Percentiles rank a stretch among this genome's conserved stretches.
These are phyloP conservation scores for Dipodomys stephensi DNA, from an alignment of 2,113 vertebrate species.

Conservation along the genomic window DNA sequence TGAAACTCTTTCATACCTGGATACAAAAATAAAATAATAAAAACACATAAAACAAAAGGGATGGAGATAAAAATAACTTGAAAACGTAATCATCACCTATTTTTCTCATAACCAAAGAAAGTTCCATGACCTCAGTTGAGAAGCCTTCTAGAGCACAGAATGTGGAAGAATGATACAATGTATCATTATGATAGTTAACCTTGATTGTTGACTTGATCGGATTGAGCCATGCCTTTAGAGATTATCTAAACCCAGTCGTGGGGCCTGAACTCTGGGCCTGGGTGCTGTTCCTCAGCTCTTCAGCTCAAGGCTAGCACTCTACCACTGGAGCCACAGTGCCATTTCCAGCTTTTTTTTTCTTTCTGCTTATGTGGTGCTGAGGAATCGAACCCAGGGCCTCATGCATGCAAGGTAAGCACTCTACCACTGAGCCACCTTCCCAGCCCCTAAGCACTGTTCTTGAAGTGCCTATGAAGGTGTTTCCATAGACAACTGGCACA, in stretches of 20 bases:
- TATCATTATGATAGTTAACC: neutral
- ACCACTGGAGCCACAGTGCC: too few species aligned
- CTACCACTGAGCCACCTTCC: too few species aligned
- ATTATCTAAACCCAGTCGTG: neutral
- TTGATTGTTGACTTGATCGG: neutral
- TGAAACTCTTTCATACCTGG: too few species aligned
- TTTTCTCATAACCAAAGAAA: conserved; percentile 17
- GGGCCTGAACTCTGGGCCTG: too few species aligned
- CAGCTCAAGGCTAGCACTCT: too few species aligned
- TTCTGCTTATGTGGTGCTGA: too few species aligned
- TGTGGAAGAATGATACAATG: neutral
- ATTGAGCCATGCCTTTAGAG: neutral
- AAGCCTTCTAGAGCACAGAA: neutral
- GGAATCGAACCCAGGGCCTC: too few species aligned
- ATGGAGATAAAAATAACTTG: neutral
- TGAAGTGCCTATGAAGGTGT: neutral
- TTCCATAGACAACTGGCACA: neutral
- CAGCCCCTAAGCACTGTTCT: neutral
- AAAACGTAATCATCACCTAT: neutral
- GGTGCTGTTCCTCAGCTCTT: too few species aligned
- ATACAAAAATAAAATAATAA: too few species aligned
- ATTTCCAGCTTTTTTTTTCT: too few species aligned
- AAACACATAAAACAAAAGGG: neutral
- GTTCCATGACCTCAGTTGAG: neutral
- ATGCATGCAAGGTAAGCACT: too few species aligned